Evolutionary conservation across 2,797 vertebrate genomes (phyloP).

Genomic region (Dendrocincla tyrannina): DNA sequence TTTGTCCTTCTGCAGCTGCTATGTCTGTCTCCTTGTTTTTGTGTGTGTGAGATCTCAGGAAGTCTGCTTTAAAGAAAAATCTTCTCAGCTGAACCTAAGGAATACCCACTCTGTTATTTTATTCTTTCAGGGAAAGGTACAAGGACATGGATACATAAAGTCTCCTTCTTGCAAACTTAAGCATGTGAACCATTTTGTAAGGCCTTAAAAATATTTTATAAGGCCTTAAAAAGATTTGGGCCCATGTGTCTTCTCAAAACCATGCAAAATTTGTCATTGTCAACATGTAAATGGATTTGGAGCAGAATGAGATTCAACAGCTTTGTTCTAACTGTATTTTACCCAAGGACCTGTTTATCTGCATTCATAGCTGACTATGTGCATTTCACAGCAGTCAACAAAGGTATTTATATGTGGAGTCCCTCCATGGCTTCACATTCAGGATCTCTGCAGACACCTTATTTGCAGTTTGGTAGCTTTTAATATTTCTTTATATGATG

Average conservation of each 20-base stretch:
- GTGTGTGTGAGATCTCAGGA: not conserved
- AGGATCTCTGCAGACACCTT: not conserved
- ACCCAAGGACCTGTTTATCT: not conserved
- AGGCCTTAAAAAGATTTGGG: not conserved
- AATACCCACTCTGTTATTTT: not conserved
- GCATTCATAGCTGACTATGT: not conserved
- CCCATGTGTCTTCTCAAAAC: not conserved
- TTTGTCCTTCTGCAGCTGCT: not conserved
- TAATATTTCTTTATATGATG: not conserved
- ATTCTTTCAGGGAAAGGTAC: not conserved
- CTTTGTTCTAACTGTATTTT: not conserved
- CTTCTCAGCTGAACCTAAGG: not conserved
- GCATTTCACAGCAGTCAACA: not conserved
- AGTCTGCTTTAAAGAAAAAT: not conserved
- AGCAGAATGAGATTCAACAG: not conserved
- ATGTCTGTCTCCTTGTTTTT: not conserved
- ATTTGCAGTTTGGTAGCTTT: not conserved
- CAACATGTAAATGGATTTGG: not conserved
- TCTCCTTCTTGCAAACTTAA: not conserved
- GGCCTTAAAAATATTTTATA: not conserved
- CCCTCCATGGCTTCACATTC: not conserved
- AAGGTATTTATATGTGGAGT: not conserved
- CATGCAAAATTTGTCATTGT: not conserved
- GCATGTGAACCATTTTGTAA: not conserved
- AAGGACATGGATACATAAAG: not conserved